These are phyloP conservation scores for Hippocampus guttulatus DNA, from an alignment of 2,113 vertebrate genomes.

Conservation along the genomic window DNA sequence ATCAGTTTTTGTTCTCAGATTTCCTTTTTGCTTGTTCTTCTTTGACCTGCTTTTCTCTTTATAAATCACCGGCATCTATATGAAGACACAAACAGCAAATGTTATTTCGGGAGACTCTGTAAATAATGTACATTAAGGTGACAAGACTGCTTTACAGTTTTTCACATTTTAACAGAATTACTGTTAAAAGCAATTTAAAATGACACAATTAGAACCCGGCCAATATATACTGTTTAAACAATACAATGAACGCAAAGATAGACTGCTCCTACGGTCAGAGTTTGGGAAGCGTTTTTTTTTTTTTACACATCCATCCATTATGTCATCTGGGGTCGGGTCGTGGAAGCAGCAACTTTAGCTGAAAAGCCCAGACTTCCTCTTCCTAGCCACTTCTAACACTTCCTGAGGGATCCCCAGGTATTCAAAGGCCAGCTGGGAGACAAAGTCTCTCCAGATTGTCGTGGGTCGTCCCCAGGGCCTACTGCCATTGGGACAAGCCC, in stretches of 20 bases:
- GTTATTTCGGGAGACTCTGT: neutral
- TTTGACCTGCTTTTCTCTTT: slow-evolving; percentile 84
- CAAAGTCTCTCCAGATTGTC: too few species aligned
- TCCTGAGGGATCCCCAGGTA: too few species aligned
- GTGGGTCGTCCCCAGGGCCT: too few species aligned
- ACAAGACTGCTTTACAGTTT: neutral
- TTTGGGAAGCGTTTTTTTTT: too few species aligned
- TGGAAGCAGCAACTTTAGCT: too few species aligned
- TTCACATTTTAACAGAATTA: neutral
- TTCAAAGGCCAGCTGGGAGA: too few species aligned
- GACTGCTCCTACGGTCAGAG: neutral
- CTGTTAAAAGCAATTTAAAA: neutral
- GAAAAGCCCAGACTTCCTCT: too few species aligned
- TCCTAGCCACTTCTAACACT: too few species aligned
- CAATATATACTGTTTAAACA: neutral
- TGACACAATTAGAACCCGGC: neutral
- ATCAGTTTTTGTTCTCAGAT: slow-evolving; percentile 69
- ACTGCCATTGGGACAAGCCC: too few species aligned
- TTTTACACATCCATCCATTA: too few species aligned
- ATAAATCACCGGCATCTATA: slow-evolving; percentile 62
- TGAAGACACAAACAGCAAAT: neutral
- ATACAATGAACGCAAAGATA: neutral
- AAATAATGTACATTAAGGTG: neutral
- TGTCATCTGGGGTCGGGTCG: too few species aligned
- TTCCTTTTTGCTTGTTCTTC: slow-evolving; percentile 79